A percentile compares a stretch with the other conserved stretches of the same genome.
Evolutionary conservation across 1,140 invertebrate genomes (phyloP).

Genomic region (Drosophila orena): DNA sequence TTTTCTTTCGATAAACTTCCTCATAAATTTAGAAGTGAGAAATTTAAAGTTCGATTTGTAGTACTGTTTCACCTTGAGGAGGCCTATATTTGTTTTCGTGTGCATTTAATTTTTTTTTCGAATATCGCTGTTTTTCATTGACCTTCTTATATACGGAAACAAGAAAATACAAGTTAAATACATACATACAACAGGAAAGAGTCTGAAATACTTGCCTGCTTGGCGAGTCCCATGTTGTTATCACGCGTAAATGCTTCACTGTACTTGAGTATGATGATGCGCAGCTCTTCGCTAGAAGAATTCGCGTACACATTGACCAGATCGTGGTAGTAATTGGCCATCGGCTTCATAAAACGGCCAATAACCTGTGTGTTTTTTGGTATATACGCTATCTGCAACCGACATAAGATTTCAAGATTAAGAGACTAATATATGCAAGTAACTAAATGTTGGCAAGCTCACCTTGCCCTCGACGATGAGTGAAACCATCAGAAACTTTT

Average conservation of each 20-base stretch:
- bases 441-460: constrained; percentile 7
- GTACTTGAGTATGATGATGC: constrained; percentile 90
- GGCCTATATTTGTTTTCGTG: no score
- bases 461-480: constrained; percentile 96
- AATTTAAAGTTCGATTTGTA: constrained; percentile 1
- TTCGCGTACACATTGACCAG: constrained; percentile 92
- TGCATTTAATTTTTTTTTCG: neutral
- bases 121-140: neutral
- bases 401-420: neutral
- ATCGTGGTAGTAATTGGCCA: constrained; percentile 96
- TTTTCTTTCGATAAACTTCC: constrained; percentile 3
- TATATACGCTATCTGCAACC: constrained; percentile 88
- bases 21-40: constrained; percentile 2
- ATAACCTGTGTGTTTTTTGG: constrained; percentile 97
- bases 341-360: constrained; percentile 94
- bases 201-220: constrained; percentile 86
- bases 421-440: neutral
- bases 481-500: constrained; percentile 97
- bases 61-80: neutral
- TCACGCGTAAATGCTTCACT: constrained; percentile 93
- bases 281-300: constrained; percentile 91
- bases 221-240: constrained; percentile 92
- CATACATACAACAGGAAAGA: no score
- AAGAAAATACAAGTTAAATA: no score
- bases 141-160: neutral